A percentile compares a stretch with the other conserved stretches of the same genome.
Evolutionary conservation across 1,140 invertebrate genomes (phyloP).

Genomic region (Oreohelix idahoensis): DNA sequence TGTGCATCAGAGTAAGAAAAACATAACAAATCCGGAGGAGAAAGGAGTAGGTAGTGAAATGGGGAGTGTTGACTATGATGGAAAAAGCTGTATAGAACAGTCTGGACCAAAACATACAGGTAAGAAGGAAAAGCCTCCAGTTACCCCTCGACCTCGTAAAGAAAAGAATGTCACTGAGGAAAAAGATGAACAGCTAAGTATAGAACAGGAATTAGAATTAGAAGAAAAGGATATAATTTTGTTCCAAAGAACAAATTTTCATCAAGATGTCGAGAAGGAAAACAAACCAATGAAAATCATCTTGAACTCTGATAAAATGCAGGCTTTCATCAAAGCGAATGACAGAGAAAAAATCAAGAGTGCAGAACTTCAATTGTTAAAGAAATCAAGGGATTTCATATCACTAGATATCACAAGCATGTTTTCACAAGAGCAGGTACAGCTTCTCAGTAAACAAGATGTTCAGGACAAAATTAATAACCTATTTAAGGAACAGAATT

Average conservation of each 20-base stretch:
- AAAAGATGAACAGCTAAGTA: not conserved
- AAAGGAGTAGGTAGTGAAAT: not conserved
- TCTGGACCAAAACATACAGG: not conserved
- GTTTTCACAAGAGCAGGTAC: not conserved
- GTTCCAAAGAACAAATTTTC: not conserved
- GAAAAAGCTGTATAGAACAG: not conserved
- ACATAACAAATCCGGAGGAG: not conserved
- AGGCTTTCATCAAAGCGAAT: not conserved
- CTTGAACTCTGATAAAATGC: not conserved
- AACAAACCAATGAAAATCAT: constrained; percentile 5
- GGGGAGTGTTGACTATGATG: not conserved
- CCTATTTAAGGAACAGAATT: not conserved
- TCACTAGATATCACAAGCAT: not conserved
- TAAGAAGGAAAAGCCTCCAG: not conserved
- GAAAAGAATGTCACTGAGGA: not conserved
- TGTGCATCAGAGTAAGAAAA: not conserved
- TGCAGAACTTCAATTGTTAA: not conserved
- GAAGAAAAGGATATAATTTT: not conserved
- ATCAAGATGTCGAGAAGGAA: not conserved
- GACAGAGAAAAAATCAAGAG: not conserved
- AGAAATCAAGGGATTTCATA: not conserved
- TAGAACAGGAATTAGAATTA: not conserved
- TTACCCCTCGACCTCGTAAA: not conserved
- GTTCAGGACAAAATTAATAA: constrained; percentile 2
- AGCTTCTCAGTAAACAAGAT: not conserved